Evolutionary conservation across 2,888 invertebrate genomes (phyloP).

Genomic region (Aphrophora alni): DNA sequence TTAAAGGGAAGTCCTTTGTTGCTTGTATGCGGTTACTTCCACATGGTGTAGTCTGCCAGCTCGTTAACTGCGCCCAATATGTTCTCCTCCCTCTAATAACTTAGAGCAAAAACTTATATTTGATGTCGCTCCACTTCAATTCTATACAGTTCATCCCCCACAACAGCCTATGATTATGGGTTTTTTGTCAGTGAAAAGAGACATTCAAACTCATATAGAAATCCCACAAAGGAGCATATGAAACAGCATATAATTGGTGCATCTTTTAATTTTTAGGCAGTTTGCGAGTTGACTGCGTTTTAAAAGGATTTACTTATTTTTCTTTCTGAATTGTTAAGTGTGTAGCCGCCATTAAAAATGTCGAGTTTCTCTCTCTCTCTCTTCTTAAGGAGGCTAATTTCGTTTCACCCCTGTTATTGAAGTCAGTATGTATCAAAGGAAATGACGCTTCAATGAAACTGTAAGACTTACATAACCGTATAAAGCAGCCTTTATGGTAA

Average conservation of each 20-base stretch:
- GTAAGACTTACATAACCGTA: not conserved
- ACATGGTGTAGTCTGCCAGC: not conserved
- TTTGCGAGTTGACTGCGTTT: not conserved
- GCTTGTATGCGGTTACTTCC: not conserved
- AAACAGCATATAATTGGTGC: not conserved
- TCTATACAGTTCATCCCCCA: not conserved
- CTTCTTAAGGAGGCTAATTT: not conserved
- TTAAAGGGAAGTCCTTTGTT: not conserved
- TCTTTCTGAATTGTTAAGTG: not conserved
- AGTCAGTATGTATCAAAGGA: not conserved
- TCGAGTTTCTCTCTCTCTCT: not conserved
- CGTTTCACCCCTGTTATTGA: not conserved
- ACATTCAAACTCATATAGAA: not conserved
- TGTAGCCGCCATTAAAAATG: constrained; percentile 6
- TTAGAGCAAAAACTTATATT: constrained; percentile 4
- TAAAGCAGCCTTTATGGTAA: not conserved
- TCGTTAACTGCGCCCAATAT: not conserved
- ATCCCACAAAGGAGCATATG: not conserved
- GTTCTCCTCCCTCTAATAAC: not conserved
- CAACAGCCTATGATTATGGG: not conserved
- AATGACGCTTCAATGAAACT: not conserved
- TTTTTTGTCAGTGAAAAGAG: not conserved
- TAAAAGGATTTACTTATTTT: not conserved
- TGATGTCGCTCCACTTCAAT: not conserved
- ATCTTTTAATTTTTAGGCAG: not conserved